Conservation (phyloP, 2,888 invertebrate species). For the Cyclophora albipunctata region DNA sequence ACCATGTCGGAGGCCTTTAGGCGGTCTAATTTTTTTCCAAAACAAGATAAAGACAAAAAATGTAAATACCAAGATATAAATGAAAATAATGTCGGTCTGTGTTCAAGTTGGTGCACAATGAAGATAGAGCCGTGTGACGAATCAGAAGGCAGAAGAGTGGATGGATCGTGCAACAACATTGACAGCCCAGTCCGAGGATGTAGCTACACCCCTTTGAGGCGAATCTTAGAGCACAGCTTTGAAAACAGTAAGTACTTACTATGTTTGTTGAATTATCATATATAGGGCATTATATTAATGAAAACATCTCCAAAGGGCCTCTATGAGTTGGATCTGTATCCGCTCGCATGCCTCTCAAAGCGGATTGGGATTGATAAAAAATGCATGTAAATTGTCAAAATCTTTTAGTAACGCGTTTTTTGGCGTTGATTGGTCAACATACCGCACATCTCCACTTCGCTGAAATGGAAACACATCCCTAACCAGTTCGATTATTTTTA, state of each 20-base stretch:
- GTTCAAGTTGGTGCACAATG: conserved; percentile 44
- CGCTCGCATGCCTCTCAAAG: too few relatives aligned
- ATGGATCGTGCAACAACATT: conserved; percentile 54
- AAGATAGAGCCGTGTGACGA: conserved; percentile 42
- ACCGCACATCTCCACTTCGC: not conserved
- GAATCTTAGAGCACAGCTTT: conserved; percentile 41
- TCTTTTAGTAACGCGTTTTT: not conserved
- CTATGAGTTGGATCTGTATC: too few relatives aligned
- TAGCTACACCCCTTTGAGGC: conserved; percentile 38
- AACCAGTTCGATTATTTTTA: not conserved
- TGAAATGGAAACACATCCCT: not conserved
- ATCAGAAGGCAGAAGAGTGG: conserved; percentile 41
- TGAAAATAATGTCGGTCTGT: too few relatives aligned
- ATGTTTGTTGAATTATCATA: not conserved
- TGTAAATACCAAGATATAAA: too few relatives aligned
- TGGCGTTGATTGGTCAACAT: not conserved
- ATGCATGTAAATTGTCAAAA: not conserved
- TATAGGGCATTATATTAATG: not conserved
- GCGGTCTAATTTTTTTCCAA: too few relatives aligned
- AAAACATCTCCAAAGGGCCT: too few relatives aligned
- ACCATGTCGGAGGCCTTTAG: too few relatives aligned
- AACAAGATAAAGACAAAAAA: too few relatives aligned
- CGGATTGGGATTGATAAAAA: too few relatives aligned
- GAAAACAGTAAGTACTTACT: conserved; percentile 28
- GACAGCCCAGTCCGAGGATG: conserved; percentile 37